A percentile compares a stretch with the other conserved stretches of the same genome.
phyloP scores from a whole-genome alignment of 2,113 vertebrate genomes.

The Dromaius novaehollandiae region DNA sequence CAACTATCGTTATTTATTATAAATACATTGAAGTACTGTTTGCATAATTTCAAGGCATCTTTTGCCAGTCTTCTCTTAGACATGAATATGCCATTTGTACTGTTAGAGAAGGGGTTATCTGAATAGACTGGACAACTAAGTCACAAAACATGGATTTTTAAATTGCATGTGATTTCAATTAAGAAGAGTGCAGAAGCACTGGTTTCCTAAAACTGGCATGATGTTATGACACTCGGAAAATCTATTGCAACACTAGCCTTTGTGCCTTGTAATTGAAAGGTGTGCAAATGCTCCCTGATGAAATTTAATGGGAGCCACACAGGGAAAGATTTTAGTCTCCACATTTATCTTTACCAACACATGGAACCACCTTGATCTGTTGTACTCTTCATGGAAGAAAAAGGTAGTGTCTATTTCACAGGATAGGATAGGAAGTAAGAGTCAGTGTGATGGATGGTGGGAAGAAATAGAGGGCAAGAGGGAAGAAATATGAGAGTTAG shows the following conservation, averaged over 20 bases:
- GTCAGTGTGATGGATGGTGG: conserved; percentile 62
- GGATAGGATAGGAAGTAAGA: conserved; percentile 64
- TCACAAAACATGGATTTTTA: background rate
- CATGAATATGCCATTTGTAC: background rate
- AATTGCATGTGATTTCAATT: conserved; percentile 16
- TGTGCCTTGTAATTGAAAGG: conserved; percentile 8
- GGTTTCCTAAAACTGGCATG: background rate
- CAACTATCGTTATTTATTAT: background rate
- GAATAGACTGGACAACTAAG: background rate
- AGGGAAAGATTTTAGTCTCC: conserved; percentile 26
- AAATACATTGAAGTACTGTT: background rate
- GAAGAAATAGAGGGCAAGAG: conserved; percentile 52
- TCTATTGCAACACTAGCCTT: background rate
- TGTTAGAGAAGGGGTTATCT: background rate
- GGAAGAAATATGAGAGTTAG: conserved; percentile 40
- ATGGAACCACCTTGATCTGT: conserved; percentile 51
- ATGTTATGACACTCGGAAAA: background rate
- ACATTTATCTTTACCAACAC: conserved; percentile 59
- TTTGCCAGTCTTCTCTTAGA: background rate
- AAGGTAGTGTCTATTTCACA: conserved; percentile 66
- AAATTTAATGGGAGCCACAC: conserved; percentile 39
- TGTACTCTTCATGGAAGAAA: conserved; percentile 55
- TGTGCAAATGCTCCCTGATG: background rate
- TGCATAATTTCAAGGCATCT: background rate
- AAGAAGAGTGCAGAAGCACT: background rate